Conservation (phyloP, 2,113 vertebrate genomes). For the Trogon surrucura region DNA sequence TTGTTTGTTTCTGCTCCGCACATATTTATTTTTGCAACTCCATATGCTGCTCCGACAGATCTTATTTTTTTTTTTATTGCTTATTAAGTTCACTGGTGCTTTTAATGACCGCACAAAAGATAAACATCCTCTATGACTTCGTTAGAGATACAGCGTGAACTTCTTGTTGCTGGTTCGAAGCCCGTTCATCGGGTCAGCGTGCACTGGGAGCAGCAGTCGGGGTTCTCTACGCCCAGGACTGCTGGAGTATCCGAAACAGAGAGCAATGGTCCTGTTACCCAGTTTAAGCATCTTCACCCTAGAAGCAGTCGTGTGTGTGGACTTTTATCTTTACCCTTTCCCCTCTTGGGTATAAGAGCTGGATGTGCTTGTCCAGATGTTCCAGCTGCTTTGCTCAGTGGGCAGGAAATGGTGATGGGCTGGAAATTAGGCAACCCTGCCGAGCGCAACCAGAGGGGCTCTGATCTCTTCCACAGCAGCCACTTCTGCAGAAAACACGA, state of each 20-base stretch:
- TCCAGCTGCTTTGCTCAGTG: constrained; percentile 71
- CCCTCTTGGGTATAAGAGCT: constrained; percentile 6
- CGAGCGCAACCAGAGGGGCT: constrained; percentile 57
- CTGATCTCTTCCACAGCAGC: constrained; percentile 46
- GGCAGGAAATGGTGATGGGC: constrained; percentile 87
- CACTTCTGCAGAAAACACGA: neutral
- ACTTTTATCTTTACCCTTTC: neutral
- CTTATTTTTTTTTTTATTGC: neutral
- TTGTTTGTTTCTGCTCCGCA: neutral
- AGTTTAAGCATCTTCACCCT: neutral
- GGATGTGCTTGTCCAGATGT: constrained; percentile 58
- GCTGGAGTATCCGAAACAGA: neutral
- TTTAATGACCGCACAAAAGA: neutral
- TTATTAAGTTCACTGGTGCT: neutral
- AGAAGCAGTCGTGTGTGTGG: neutral
- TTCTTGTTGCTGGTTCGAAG: neutral
- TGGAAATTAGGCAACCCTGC: constrained; percentile 81
- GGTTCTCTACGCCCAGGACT: neutral
- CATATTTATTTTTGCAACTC: constrained; percentile 46
- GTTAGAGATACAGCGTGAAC: neutral
- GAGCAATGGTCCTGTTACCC: neutral
- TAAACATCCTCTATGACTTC: constrained; percentile 19
- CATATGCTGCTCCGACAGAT: constrained; percentile 10
- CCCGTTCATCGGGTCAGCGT: neutral
- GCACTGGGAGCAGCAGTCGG: neutral